Percentiles rank a stretch among this genome's conserved stretches.
These are phyloP conservation scores for Nyctalus aviator DNA, from an alignment of 2,797 vertebrate genomes.

Conservation along the genomic window DNA sequence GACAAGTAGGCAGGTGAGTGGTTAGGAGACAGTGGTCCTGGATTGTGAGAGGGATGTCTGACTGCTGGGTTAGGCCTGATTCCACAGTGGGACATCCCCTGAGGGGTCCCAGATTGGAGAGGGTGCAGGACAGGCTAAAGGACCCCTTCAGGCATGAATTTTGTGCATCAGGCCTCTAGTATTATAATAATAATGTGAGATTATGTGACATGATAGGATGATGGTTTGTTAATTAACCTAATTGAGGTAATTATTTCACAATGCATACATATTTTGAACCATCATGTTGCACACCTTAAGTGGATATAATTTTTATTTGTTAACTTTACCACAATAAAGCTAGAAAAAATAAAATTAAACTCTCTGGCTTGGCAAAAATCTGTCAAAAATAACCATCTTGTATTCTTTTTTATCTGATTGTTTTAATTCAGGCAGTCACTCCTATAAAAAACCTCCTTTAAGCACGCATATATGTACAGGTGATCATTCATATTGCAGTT, in stretches of 20 bases:
- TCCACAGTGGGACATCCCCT: too few species aligned
- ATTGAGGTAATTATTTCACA: neutral
- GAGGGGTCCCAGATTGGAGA: too few species aligned
- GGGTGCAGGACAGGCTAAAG: too few species aligned
- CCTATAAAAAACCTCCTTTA: neutral
- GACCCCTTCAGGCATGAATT: too few species aligned
- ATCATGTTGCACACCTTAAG: neutral
- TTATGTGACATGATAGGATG: neutral
- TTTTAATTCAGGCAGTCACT: conserved; percentile 22
- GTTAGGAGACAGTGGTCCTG: too few species aligned
- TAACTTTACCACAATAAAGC: conserved; percentile 10
- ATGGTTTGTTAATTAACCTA: neutral
- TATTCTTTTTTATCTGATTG: neutral
- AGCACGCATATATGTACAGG: neutral
- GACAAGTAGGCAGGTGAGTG: too few species aligned
- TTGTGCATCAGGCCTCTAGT: too few species aligned
- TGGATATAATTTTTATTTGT: neutral
- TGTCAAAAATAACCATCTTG: conserved; percentile 1
- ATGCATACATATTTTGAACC: neutral
- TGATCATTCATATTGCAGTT: neutral
- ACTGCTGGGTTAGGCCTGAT: rapidly evolving
- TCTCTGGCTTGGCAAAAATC: neutral
- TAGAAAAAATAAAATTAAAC: conserved; percentile 7
- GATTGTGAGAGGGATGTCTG: too few species aligned
- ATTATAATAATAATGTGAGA: neutral